Evolutionary conservation across 2,113 vertebrate genomes (phyloP).

Genomic region (Agelaius phoeniceus): DNA sequence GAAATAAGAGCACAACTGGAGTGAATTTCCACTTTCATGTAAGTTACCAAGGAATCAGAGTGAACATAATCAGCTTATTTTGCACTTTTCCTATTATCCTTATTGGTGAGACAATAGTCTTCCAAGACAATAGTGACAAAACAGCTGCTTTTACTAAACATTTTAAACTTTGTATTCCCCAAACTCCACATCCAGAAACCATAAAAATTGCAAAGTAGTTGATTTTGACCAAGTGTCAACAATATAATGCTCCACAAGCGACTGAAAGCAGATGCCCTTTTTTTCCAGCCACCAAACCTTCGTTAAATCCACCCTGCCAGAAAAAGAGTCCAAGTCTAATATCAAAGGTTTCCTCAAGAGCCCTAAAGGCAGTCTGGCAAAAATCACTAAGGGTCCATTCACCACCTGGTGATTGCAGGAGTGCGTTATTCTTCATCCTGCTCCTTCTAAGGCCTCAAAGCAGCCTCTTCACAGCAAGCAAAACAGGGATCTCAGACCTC

Average conservation of each 20-base stretch:
- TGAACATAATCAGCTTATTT: neutral
- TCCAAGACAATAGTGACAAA: neutral
- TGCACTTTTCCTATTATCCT: neutral
- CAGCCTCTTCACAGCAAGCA: neutral
- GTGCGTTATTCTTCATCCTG: neutral
- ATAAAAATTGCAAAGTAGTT: neutral
- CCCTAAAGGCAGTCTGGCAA: slow-evolving; percentile 38
- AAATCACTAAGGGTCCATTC: slow-evolving; percentile 4
- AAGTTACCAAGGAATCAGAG: neutral
- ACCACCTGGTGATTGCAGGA: neutral
- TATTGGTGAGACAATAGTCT: neutral
- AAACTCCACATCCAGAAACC: neutral
- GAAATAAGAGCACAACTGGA: neutral
- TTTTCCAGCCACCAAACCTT: neutral
- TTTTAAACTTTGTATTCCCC: neutral
- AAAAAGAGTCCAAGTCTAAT: neutral
- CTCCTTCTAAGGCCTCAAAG: neutral
- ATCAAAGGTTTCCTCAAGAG: slow-evolving; percentile 24
- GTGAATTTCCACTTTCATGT: neutral
- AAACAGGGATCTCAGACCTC: neutral
- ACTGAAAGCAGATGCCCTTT: slow-evolving; percentile 31
- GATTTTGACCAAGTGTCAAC: neutral
- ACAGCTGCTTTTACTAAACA: neutral
- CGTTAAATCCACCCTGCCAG: neutral
- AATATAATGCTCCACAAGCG: neutral